Conservation (phyloP, 1,140 invertebrate species). For the Plectrocnemia conspersa region DNA sequence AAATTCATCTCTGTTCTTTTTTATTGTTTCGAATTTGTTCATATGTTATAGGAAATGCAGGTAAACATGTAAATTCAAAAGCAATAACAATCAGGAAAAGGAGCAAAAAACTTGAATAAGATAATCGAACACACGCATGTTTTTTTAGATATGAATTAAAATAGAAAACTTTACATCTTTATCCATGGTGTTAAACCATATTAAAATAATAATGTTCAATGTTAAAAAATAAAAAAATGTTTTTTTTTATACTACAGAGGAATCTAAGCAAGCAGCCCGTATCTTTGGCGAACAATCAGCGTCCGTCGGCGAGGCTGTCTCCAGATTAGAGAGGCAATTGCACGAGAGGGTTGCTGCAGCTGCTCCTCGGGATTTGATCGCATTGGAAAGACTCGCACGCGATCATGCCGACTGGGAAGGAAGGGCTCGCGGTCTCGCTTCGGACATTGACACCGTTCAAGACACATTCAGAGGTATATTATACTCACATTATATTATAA, state of each 20-base stretch:
- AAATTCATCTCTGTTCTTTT: too few relatives aligned
- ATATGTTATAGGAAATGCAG: too few relatives aligned
- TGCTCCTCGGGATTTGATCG: constrained; percentile 79
- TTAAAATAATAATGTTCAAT: background rate
- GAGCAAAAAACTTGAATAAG: too few relatives aligned
- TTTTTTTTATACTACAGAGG: constrained; percentile 56
- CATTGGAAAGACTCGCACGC: constrained; percentile 77
- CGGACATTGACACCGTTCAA: constrained; percentile 78
- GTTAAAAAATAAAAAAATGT: constrained; percentile 23
- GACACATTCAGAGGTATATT: constrained; percentile 66
- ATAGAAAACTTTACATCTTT: too few relatives aligned
- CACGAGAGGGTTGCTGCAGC: constrained; percentile 74
- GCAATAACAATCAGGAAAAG: too few relatives aligned
- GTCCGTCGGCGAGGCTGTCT: constrained; percentile 74
- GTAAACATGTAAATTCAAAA: too few relatives aligned
- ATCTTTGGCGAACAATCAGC: constrained; percentile 80
- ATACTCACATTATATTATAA: background rate
- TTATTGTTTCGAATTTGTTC: too few relatives aligned
- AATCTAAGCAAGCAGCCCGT: constrained; percentile 80
- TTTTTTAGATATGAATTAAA: too few relatives aligned
- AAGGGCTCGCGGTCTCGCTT: constrained; percentile 64
- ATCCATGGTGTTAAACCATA: too few relatives aligned
- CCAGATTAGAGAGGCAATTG: constrained; percentile 79
- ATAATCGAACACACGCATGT: too few relatives aligned
- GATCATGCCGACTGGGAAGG: constrained; percentile 87